Evolutionary conservation across 2,888 invertebrate genomes (phyloP), one percentile per base, ranked within the genome.

Genomic region (Drosophila stalkeri): DNA sequence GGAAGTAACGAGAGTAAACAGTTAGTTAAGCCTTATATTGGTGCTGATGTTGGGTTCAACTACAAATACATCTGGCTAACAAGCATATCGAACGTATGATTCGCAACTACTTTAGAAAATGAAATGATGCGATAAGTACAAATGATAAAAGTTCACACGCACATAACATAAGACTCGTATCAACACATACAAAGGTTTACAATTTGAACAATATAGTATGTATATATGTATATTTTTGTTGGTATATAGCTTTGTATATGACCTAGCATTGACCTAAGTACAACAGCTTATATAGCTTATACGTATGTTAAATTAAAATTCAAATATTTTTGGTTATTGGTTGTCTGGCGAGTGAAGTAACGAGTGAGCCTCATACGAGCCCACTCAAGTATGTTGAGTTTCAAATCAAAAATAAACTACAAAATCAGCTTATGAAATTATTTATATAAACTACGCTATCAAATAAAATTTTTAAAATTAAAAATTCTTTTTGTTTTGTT

Each of bases 351-450:
- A 61, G 12, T 66, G 18, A 41, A 43, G 49, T 65, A 66, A 47
- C 41, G 23, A 60, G 41, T 54, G 39, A 61, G 55, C 57, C 47
- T 46, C 11, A 47, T 18, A 35, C 14, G 33, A 39, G 18, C 62
- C 61, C 64, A 57, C n/a, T n/a, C 41, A 56, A 60, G 16, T 68
- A 23, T 60, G 18, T 59, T 61, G 61, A 62, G 77, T 62, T 71
- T 27, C 3, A 37, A 39, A 27, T 7, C 64, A 70, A 73, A 43
- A 18, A 69, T 51, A 72, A 64, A 99, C 98, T 41, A 99, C 99
- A 95, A 89, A 81, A 78, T 61, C 55, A 72, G 63, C 75, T 65
- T 76, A 77, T 16, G 7, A 39, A 16, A 39, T 14, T 57, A 65
- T 56, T 59, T 64, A 57, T 57, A 47, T 20, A 67, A 67, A 54